Conservation (phyloP, 2,113 vertebrate genomes). For the Thunnus maccoyii region DNA sequence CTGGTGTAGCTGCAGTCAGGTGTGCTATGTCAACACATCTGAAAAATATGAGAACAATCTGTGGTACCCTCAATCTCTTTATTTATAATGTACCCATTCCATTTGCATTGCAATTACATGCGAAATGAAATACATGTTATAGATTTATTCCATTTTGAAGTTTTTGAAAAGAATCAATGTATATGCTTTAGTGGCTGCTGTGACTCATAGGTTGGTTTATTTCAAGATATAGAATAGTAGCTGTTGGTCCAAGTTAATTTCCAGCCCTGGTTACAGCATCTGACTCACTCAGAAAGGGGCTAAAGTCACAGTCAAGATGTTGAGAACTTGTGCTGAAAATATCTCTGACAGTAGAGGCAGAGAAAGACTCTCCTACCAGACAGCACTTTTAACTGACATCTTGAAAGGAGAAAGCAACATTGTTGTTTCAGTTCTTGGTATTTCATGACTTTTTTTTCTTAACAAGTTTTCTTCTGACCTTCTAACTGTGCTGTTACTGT, state of each 20-base stretch:
- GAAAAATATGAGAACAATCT: background rate
- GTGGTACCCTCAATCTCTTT: background rate
- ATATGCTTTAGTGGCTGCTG: background rate
- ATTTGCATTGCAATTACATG: background rate
- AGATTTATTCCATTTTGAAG: background rate
- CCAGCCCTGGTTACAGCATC: background rate
- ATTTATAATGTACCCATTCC: background rate
- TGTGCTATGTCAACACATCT: background rate
- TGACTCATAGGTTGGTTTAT: slow-evolving; percentile 5
- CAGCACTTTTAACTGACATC: slow-evolving; percentile 8
- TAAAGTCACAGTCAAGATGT: background rate
- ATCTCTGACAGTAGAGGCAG: slow-evolving; percentile 4
- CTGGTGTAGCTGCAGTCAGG: background rate
- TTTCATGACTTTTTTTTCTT: too few relatives aligned
- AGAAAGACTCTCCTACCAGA: background rate
- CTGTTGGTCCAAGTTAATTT: background rate
- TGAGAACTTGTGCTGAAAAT: background rate
- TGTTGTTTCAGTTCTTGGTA: too few relatives aligned
- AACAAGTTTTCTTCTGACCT: too few relatives aligned
- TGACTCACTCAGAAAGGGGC: background rate
- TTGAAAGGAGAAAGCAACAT: slow-evolving; percentile 1
- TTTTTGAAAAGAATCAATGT: background rate
- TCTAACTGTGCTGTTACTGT: too few relatives aligned
- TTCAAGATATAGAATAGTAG: background rate
- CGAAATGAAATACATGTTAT: background rate